phyloP scores from a whole-genome alignment of 2,113 vertebrate species.

The Channa maculata region DNA sequence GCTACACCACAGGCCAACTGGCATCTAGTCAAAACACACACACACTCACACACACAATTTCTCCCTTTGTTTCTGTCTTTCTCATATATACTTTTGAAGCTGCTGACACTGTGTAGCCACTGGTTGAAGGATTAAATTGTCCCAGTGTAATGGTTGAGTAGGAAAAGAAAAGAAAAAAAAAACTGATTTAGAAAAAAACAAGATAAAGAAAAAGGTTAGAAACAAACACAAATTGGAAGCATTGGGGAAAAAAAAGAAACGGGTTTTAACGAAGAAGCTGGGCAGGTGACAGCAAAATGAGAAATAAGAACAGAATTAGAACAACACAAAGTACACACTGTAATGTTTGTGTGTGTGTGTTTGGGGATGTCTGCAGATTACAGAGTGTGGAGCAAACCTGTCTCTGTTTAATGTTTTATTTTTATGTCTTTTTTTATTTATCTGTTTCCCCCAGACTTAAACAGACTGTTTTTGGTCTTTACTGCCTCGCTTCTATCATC shows the following conservation, averaged over 20 bases:
- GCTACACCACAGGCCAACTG: conserved; percentile 70
- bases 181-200: not conserved
- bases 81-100: conserved; percentile 35
- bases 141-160: conserved; percentile 40
- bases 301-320: conserved; percentile 3
- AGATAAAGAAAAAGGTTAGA: not conserved
- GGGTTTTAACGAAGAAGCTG: conserved; percentile 12
- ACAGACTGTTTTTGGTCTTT: not conserved
- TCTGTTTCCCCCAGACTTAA: not conserved
- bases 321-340: not conserved
- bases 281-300: conserved; percentile 27
- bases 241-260: not conserved
- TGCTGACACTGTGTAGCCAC: conserved; percentile 56
- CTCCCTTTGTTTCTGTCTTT: conserved; percentile 37
- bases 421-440: not conserved
- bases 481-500: not conserved
- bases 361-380: conserved; percentile 13
- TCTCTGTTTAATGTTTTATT: conserved; percentile 3
- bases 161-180: conserved; percentile 19
- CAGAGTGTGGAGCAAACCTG: conserved; percentile 3
- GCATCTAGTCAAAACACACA: conserved; percentile 55
- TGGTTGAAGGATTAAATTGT: conserved; percentile 56
- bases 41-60: conserved; percentile 17
- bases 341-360: not conserved
- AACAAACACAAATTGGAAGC: not conserved